Evolutionary conservation across 2,888 invertebrate species (phyloP), one percentile per base, ranked within the genome.

Genomic region (Cerastis rubricosa): DNA sequence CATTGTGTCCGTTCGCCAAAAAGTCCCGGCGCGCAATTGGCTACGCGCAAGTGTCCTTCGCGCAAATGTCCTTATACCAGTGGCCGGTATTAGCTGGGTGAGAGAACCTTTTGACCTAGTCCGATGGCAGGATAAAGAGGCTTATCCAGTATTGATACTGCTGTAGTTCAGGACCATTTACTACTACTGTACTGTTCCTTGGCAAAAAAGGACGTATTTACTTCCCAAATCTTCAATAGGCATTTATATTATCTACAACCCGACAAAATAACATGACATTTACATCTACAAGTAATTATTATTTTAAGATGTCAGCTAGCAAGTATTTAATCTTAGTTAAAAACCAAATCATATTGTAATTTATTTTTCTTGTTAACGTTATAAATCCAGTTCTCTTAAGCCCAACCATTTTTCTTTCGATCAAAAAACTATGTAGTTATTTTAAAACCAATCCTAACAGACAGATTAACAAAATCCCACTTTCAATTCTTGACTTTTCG

Each of bases 401-500:
- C 22, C 7, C 11, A 5, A n/a, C 19, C 35, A 65, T 22, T 64
- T 49, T 63, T 68, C 22, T 57, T 59, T 51, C 25, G 19, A 67
- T 47, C n/a, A 43, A 9, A 78, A 81, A 81, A 54, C 29, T 17
- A 43, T 63, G 45, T 14, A 22, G 29, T n/a, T 25, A 11, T 59
- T 35, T 17, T 25, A 70, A 72, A 64, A 25, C 35, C 54, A 79
- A 70, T 71, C 12, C 29, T n/a, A 12, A 19, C 22, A 19, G 17
- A 59, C 47, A 54, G 68, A 81, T 85, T 71, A 59, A 45, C 49
- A 35, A 65, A 85, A 81, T 68, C 54, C 70, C 22, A 40, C 40
- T 49, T 69, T 71, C 65, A 61, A 74, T 75, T 75, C 63, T 68
- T 65, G 67, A 74, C 57, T 69, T 73, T 66, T 25, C 73, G 65